phyloP scores from a whole-genome alignment of 2,888 invertebrate species.

The Conistra vaccinii region DNA sequence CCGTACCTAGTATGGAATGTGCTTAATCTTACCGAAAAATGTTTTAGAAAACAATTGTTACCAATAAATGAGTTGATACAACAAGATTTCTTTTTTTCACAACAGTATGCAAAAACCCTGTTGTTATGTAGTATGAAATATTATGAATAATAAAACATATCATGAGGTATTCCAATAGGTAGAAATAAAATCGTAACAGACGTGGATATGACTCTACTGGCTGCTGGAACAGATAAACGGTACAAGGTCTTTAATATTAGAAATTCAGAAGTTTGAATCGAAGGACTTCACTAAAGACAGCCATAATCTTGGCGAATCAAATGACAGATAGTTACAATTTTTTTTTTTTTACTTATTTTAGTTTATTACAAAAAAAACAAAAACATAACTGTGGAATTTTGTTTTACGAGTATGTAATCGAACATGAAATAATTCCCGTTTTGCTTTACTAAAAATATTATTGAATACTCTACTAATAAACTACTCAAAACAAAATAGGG shows the following conservation, averaged over 20 bases:
- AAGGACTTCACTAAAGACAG: neutral
- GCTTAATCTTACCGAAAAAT: neutral
- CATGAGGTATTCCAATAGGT: neutral
- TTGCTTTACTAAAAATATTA: too few relatives aligned
- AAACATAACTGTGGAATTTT: too few relatives aligned
- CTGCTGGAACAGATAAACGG: neutral
- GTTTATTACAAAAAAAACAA: neutral
- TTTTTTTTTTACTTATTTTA: neutral
- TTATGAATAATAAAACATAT: neutral
- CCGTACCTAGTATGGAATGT: slow-evolving; percentile 34
- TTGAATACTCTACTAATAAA: too few relatives aligned
- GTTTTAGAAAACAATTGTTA: neutral
- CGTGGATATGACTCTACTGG: neutral
- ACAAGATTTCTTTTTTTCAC: neutral
- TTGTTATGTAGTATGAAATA: neutral
- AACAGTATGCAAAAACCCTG: neutral
- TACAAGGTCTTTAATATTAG: neutral
- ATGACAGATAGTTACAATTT: neutral
- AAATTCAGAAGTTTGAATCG: neutral
- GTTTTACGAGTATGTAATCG: too few relatives aligned
- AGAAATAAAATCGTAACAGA: neutral
- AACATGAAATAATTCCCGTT: too few relatives aligned
- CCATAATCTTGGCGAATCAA: neutral
- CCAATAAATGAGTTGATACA: slow-evolving; percentile 20
- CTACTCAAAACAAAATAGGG: too few relatives aligned